Conservation (phyloP, 2,113 vertebrate species). For the Montifringilla adamsi region DNA sequence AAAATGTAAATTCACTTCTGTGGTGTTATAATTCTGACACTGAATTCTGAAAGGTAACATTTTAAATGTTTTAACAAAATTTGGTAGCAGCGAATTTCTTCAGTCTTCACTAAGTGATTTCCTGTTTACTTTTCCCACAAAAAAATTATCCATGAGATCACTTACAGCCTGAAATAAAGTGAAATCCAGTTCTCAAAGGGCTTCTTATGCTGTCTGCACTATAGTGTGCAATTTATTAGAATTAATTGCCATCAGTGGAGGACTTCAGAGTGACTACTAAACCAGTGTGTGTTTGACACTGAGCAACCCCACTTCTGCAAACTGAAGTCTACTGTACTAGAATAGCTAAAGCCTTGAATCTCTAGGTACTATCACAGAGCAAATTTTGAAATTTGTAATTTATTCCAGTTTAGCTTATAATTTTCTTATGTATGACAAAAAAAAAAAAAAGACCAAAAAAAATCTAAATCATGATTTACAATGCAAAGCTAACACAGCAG, state of each 20-base stretch:
- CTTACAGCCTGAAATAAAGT: background rate
- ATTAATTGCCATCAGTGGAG: background rate
- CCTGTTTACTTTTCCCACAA: background rate
- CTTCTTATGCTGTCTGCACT: background rate
- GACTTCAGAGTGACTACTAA: background rate
- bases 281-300: background rate
- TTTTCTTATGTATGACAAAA: background rate
- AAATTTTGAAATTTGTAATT: background rate
- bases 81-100: background rate
- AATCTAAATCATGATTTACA: background rate
- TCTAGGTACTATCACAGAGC: background rate
- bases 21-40: constrained; percentile 48
- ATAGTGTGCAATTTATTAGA: background rate
- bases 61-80: constrained; percentile 14
- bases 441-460: background rate
- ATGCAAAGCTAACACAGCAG: background rate
- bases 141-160: background rate
- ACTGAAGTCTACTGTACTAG: background rate
- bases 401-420: background rate
- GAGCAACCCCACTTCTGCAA: background rate
- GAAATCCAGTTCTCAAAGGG: background rate
- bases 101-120: background rate
- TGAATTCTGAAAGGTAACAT: constrained; percentile 50
- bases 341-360: background rate
- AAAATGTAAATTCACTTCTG: constrained; percentile 64